Conservation (phyloP, 1,140 invertebrate genomes). For the Drosophila pseudoananassae region DNA sequence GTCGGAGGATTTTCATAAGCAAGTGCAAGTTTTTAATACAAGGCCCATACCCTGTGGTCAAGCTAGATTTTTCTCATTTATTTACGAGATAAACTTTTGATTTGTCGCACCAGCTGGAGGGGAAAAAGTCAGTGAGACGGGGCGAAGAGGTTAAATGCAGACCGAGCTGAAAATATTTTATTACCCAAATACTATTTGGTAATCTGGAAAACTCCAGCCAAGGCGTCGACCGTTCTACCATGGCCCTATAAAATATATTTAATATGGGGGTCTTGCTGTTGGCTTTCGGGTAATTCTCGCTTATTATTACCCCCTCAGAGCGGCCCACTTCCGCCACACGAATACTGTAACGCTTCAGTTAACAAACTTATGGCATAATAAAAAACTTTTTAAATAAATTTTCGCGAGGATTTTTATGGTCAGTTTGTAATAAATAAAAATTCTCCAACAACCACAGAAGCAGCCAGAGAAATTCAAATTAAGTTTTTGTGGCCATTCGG, state of each 20-base stretch:
- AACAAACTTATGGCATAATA: conserved; percentile 61
- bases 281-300: conserved; percentile 57
- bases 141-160: background rate
- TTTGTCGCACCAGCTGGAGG: conserved; percentile 58
- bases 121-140: background rate
- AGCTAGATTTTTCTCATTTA: conserved; percentile 67
- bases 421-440: conserved; percentile 66
- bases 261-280: conserved; percentile 59
- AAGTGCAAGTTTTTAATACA: conserved; percentile 36
- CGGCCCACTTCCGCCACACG: conserved; percentile 25
- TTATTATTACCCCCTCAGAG: conserved; percentile 31
- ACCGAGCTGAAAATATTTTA: conserved; percentile 56
- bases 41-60: conserved; percentile 35
- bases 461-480: conserved; percentile 36
- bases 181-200: conserved; percentile 66
- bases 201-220: conserved; percentile 18
- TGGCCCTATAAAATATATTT: conserved; percentile 55
- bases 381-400: conserved; percentile 73
- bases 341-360: conserved; percentile 68
- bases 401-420: conserved; percentile 50
- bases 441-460: conserved; percentile 16
- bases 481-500: background rate
- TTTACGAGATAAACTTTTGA: conserved; percentile 80
- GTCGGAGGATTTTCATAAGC: conserved; percentile 1
- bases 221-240: conserved; percentile 7